Percentiles rank a stretch among this genome's conserved stretches.
Evolutionary conservation across 2,797 vertebrate genomes (phyloP).

Genomic region (Scarus forsteni): DNA sequence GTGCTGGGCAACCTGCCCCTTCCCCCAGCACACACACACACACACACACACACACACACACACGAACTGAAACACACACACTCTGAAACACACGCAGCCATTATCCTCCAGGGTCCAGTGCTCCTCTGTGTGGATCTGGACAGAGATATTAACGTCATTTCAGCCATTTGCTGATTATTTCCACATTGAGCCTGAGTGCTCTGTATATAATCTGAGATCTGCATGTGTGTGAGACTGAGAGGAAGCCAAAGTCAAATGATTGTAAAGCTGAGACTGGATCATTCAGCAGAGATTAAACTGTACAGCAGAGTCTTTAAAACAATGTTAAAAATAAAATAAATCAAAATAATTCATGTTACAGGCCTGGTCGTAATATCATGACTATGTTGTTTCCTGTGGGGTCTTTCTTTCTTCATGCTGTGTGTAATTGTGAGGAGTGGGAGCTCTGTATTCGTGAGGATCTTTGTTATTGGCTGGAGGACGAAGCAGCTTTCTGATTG

Average conservation of each 20-base stretch:
- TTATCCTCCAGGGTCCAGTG: conserved; percentile 9
- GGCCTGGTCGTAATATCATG: too few species aligned
- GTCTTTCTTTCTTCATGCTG: too few species aligned
- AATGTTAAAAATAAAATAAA: neutral
- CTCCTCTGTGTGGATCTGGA: conserved; percentile 19
- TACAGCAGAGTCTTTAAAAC: neutral
- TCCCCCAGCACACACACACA: neutral
- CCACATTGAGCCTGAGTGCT: conserved; percentile 22
- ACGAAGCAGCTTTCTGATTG: too few species aligned
- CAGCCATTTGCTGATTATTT: conserved; percentile 42
- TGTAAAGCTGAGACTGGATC: conserved; percentile 4
- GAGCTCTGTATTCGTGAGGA: too few species aligned
- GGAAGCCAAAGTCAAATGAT: neutral
- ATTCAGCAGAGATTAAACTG: conserved; percentile 5
- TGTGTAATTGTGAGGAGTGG: too few species aligned
- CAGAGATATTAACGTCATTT: conserved; percentile 29
- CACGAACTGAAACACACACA: neutral
- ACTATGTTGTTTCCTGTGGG: too few species aligned
- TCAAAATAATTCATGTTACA: neutral
- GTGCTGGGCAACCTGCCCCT: conserved; percentile 29
- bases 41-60: conserved; percentile 8
- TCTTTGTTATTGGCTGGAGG: too few species aligned
- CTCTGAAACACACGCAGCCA: neutral
- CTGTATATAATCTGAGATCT: conserved; percentile 24
- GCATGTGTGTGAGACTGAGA: too few species aligned